These are phyloP conservation scores for Chrysogorgia sp. DNA, from an alignment of 92 coral and sea anemone genomes.

Conservation along the genomic window DNA sequence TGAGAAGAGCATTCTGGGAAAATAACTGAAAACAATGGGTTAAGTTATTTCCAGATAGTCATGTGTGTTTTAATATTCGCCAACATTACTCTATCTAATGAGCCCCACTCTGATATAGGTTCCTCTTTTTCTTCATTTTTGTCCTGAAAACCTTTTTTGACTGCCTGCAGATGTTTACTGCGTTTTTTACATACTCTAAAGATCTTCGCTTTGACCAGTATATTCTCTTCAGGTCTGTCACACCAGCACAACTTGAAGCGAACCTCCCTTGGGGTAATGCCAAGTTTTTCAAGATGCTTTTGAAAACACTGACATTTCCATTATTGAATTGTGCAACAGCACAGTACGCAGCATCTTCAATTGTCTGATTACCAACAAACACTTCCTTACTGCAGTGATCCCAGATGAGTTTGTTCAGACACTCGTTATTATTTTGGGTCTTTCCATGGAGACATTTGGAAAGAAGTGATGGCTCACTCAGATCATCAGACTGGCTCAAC, in stretches of 20 bases:
- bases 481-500: constrained; percentile 2
- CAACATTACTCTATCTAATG: too few relatives aligned
- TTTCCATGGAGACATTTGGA: constrained; percentile 4
- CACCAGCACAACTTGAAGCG: constrained; percentile 10
- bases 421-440: constrained; percentile 1
- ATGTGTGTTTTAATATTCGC: too few relatives aligned
- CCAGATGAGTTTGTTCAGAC: constrained; percentile 6
- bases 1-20: too few relatives aligned
- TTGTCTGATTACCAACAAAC: constrained; percentile 10
- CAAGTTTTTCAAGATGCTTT: constrained; percentile 1
- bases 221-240: constrained; percentile 2
- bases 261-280: constrained; percentile 12
- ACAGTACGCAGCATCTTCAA: constrained; percentile 25
- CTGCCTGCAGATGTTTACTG: too few relatives aligned
- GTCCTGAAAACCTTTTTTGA: too few relatives aligned
- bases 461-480: constrained; percentile 1
- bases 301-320: constrained; percentile 20
- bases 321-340: constrained; percentile 22
- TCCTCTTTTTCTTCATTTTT: too few relatives aligned
- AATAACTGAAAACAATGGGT: too few relatives aligned
- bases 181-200: too few relatives aligned
- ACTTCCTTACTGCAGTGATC: constrained; percentile 10
- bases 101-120: too few relatives aligned
- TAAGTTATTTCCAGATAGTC: too few relatives aligned
- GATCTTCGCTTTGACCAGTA: too few relatives aligned